Conservation (phyloP, 2,113 vertebrate species). For the Athene cunicularia region DNA sequence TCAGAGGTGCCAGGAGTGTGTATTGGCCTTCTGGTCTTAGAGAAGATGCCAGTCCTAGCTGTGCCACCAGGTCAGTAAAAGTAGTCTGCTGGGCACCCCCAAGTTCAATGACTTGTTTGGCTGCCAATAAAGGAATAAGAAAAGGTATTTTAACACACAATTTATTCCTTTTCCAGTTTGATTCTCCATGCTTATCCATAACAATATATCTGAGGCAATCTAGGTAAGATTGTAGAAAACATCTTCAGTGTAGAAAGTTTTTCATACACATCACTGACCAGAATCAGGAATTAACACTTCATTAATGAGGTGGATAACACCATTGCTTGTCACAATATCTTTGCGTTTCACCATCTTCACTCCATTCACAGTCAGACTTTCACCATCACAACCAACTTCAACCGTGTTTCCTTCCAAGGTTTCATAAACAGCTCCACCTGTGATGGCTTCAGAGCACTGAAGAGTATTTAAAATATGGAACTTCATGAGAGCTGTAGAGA, state of each 20-base stretch:
- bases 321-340: slow-evolving; percentile 94
- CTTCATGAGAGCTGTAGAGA: slow-evolving; percentile 85
- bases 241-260: not conserved
- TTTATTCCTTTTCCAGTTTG: not conserved
- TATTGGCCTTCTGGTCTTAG: slow-evolving; percentile 85
- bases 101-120: slow-evolving; percentile 94
- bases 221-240: not conserved
- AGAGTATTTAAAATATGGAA: slow-evolving; percentile 91
- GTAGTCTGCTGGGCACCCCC: slow-evolving; percentile 85
- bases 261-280: slow-evolving; percentile 76
- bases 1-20: slow-evolving; percentile 90
- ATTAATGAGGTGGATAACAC: slow-evolving; percentile 93
- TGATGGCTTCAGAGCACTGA: slow-evolving; percentile 95
- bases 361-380: slow-evolving; percentile 92
- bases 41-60: slow-evolving; percentile 83
- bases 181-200: not conserved
- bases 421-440: slow-evolving; percentile 85
- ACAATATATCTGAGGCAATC: not conserved
- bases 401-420: slow-evolving; percentile 91
- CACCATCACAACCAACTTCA: slow-evolving; percentile 93
- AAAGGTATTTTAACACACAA: not conserved
- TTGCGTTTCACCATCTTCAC: slow-evolving; percentile 93
- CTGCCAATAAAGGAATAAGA: slow-evolving; percentile 70
- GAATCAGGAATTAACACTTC: slow-evolving; percentile 93
- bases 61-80: slow-evolving; percentile 87